Conservation (phyloP, 1,140 invertebrate species). For the Drosophila arizonae region DNA sequence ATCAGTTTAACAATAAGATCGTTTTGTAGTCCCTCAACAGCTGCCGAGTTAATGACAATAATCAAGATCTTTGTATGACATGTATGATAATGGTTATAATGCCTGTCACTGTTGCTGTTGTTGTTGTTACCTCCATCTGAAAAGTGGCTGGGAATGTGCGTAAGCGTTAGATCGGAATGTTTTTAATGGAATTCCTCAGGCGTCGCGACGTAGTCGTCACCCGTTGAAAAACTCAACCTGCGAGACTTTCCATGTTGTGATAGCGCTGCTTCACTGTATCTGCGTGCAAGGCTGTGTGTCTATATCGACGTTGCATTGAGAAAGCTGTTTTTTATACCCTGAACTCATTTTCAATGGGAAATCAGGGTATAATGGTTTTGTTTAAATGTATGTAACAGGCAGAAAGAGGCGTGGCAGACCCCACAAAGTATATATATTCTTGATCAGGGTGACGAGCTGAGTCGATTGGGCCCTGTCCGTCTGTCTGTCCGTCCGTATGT, state of each 20-base stretch:
- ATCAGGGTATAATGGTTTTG: too few species aligned
- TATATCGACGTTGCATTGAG: conserved; percentile 40
- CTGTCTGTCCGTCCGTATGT: too few species aligned
- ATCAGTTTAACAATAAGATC: conserved; percentile 14
- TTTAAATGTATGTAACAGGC: too few species aligned
- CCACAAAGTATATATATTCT: too few species aligned
- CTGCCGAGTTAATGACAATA: conserved; percentile 21
- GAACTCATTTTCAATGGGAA: too few species aligned
- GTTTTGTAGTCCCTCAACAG: conserved; percentile 3
- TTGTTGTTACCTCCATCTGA: not conserved
- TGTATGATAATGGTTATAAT: conserved; percentile 66
- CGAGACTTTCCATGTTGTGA: conserved; percentile 30
- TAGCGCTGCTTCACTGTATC: not conserved
- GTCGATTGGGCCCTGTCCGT: too few species aligned
- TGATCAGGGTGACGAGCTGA: too few species aligned
- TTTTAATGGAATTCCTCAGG: conserved; percentile 9
- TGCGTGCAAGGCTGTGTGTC: not conserved
- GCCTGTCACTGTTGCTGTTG: conserved; percentile 39
- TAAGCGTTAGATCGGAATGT: conserved; percentile 44
- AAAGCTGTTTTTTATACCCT: conserved; percentile 44
- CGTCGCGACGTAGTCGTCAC: too few species aligned
- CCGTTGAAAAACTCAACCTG: too few species aligned
- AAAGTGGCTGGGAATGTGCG: conserved; percentile 20
- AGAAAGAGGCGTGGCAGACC: too few species aligned
- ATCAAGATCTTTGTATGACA: conserved; percentile 34